Percentiles rank a stretch among this genome's conserved stretches.
phyloP scores from a whole-genome alignment of 2,113 vertebrate species.

The Triplophysa tibetana region DNA sequence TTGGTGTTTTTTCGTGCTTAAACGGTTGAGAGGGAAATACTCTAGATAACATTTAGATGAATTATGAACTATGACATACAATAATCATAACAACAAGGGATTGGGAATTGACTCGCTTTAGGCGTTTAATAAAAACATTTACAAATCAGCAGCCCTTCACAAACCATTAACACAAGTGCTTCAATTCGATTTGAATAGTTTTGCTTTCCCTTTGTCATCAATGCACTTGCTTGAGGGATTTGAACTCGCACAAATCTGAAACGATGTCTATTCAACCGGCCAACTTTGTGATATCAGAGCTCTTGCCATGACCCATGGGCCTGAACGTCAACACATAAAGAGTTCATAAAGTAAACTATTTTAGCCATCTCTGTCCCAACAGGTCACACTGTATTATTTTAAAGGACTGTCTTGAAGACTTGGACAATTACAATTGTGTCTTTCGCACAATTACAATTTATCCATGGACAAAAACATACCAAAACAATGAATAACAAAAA shows the following conservation, averaged over 20 bases:
- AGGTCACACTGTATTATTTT: neutral
- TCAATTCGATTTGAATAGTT: neutral
- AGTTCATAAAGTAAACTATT: conserved; percentile 20
- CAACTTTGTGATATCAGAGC: conserved; percentile 40
- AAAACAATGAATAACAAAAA: neutral
- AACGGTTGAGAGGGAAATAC: neutral
- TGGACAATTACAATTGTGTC: neutral
- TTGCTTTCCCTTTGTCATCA: neutral
- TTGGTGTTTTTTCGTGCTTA: neutral
- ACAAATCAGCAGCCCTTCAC: neutral
- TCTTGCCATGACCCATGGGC: conserved; percentile 37
- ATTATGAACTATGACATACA: neutral
- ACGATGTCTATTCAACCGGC: conserved; percentile 33
- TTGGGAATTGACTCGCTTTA: neutral
- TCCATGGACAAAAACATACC: neutral
- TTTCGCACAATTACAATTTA: neutral
- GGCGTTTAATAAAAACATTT: neutral
- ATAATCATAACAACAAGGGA: neutral
- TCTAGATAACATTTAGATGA: neutral
- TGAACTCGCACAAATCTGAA: conserved; percentile 39
- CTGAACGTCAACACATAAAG: conserved; percentile 42
- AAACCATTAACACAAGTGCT: neutral
- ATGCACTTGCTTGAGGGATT: conserved; percentile 30
- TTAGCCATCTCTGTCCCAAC: conserved; percentile 6
- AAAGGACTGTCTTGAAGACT: neutral